phyloP scores from a whole-genome alignment of 2,113 vertebrate species.

The Centropus bengalensis region DNA sequence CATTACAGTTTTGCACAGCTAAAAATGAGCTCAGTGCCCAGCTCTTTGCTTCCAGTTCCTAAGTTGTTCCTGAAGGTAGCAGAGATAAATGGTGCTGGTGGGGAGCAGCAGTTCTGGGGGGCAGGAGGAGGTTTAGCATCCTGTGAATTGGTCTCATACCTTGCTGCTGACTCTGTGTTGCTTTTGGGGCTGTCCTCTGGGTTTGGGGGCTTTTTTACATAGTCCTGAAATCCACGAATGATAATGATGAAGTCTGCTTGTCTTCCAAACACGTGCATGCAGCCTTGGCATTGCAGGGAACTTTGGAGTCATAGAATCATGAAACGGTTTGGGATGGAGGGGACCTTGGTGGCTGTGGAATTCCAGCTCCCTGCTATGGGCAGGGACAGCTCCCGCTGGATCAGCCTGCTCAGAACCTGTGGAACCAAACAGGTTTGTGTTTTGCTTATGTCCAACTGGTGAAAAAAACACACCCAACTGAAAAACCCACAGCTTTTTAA shows the following conservation, averaged over 20 bases:
- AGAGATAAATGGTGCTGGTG: neutral
- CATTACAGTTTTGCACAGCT: neutral
- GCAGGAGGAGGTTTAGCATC: neutral
- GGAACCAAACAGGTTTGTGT: neutral
- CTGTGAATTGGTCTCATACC: neutral
- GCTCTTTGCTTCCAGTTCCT: neutral
- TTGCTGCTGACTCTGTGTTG: neutral
- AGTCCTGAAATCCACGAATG: neutral
- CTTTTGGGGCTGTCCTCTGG: neutral
- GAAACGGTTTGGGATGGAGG: too few relatives aligned
- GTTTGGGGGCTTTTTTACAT: neutral
- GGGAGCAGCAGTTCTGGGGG: neutral
- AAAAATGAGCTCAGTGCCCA: slow-evolving; percentile 9
- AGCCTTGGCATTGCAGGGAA: neutral
- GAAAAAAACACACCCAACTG: neutral
- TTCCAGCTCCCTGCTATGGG: too few relatives aligned
- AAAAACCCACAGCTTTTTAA: neutral
- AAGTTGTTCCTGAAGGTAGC: neutral
- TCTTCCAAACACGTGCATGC: neutral
- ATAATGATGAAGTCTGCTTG: neutral
- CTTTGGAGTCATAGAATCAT: neutral
- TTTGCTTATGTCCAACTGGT: neutral
- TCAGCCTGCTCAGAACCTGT: too few relatives aligned
- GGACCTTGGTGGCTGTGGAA: too few relatives aligned
- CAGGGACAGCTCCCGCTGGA: too few relatives aligned